phyloP scores from a whole-genome alignment of 1,140 invertebrate species.

The Babylonia areolata region DNA sequence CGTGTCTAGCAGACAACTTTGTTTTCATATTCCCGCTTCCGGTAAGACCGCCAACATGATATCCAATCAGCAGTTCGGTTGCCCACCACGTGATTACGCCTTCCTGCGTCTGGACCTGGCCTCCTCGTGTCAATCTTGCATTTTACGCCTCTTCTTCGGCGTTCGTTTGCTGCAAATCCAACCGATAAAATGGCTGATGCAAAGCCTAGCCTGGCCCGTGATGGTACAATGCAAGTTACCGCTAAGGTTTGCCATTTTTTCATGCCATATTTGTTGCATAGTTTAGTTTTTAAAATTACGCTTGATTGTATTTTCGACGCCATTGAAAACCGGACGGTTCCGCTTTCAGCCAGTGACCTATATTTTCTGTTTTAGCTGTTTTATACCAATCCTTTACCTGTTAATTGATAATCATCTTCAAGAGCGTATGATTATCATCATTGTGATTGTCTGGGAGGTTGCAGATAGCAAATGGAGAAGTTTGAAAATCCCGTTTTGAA shows the following conservation, averaged over 20 bases:
- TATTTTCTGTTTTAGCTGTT: conserved; percentile 1
- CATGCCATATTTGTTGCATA: conserved; percentile 38
- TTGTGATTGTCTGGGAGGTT: neutral
- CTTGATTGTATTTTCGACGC: conserved; percentile 23
- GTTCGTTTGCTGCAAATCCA: conserved; percentile 48
- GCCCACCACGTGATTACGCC: conserved; percentile 68
- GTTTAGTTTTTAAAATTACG: conserved; percentile 35
- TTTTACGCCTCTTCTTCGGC: conserved; percentile 53
- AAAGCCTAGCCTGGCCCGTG: conserved; percentile 65
- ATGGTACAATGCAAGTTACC: conserved; percentile 73
- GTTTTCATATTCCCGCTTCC: conserved; percentile 68
- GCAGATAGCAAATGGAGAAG: neutral
- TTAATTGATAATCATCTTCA: neutral
- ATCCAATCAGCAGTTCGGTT: conserved; percentile 59
- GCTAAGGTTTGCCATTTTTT: conserved; percentile 69
- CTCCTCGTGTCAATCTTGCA: conserved; percentile 63
- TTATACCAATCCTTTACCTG: neutral
- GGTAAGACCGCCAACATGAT: conserved; percentile 51
- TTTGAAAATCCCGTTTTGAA: conserved; percentile 10
- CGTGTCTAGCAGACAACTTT: conserved; percentile 31
- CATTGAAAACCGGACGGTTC: conserved; percentile 27
- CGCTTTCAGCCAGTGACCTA: conserved; percentile 36
- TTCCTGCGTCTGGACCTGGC: conserved; percentile 51
- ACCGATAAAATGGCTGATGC: conserved; percentile 63
- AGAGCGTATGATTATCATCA: neutral